Conservation (phyloP, 2,113 vertebrate genomes). For the Osmerus mordax region DNA sequence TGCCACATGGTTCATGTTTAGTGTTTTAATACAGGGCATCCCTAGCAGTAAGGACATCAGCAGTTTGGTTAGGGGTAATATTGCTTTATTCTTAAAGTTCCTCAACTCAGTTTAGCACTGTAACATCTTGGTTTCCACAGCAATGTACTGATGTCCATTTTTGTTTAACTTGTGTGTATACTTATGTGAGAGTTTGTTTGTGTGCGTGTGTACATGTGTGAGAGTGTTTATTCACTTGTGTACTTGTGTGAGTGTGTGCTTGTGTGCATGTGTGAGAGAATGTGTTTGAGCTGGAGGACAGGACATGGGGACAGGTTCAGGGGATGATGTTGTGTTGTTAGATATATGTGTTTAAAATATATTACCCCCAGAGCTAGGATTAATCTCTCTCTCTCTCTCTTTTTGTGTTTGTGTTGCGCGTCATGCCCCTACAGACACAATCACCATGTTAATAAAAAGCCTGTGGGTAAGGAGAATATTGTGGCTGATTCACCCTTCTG, state of each 20-base stretch:
- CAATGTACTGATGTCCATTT: not conserved
- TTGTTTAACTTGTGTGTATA: not conserved
- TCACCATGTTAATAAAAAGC: conserved; percentile 73
- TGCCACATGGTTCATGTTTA: no score
- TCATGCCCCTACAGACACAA: conserved; percentile 69
- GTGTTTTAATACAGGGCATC: no score
- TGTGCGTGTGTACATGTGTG: not conserved
- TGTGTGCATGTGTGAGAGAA: conserved; percentile 32
- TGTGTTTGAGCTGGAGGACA: conserved; percentile 13
- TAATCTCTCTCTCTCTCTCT: conserved; percentile 18
- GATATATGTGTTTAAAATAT: conserved; percentile 72
- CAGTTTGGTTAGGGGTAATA: no score
- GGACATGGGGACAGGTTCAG: conserved; percentile 52
- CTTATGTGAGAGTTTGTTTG: conserved; percentile 3
- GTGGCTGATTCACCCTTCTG: conserved; percentile 49
- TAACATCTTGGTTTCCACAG: no score
- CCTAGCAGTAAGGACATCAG: no score
- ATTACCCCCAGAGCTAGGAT: conserved; percentile 42
- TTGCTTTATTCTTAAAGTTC: no score
- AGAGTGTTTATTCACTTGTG: conserved; percentile 5
- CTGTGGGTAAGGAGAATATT: conserved; percentile 59
- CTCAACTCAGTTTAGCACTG: no score
- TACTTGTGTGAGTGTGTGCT: not conserved
- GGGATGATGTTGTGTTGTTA: conserved; percentile 57
- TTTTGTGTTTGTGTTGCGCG: conserved; percentile 21